Evolutionary conservation across 2,797 vertebrate species (phyloP).

Genomic region (Capromys pilorides): DNA sequence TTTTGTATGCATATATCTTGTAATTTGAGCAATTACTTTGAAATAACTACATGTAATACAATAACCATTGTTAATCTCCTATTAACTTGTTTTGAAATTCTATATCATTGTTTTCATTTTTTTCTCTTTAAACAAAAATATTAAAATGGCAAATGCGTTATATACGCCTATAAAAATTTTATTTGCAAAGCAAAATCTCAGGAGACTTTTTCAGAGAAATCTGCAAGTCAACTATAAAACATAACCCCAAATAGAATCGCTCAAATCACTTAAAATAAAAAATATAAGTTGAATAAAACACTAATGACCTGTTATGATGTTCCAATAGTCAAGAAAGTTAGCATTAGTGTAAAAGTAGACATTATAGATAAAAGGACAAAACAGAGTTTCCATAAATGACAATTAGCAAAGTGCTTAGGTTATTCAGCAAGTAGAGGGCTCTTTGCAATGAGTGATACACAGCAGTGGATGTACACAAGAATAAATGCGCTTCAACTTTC

Average conservation of each 20-base stretch:
- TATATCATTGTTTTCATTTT: no score
- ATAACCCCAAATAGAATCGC: background rate
- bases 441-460: background rate
- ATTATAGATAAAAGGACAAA: background rate
- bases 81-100: no score
- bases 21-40: no score
- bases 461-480: background rate
- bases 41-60: no score
- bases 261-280: conserved; percentile 1
- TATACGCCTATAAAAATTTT: background rate
- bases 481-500: background rate
- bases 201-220: background rate
- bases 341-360: background rate
- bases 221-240: conserved; percentile 31
- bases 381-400: background rate
- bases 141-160: conserved; percentile 18
- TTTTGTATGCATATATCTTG: no score
- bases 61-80: no score
- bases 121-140: no score
- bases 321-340: conserved; percentile 10
- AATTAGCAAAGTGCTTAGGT: background rate
- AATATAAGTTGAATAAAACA: background rate
- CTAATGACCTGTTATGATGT: background rate
- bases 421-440: background rate
- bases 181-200: conserved; percentile 34